Evolutionary conservation across 2,888 invertebrate species (phyloP), one percentile per base, ranked within the genome.

Genomic region (Agriopis leucophaearia): DNA sequence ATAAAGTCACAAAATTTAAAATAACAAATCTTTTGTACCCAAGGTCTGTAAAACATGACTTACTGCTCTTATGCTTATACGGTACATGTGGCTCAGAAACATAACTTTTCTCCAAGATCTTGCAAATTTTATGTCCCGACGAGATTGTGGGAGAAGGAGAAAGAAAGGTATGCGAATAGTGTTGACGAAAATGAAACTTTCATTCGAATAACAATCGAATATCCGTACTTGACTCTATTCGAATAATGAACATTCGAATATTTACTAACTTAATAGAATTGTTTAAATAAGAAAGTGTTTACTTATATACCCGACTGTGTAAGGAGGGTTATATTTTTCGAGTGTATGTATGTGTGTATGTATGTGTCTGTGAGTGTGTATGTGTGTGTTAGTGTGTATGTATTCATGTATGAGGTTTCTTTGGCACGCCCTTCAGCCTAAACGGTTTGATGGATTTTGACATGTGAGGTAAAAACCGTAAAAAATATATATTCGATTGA

Each of bases 91-190:
- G 58, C 61, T 44, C 55, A 35, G 54, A 66, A 78, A 78, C 82
- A 81, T 83, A 81, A 83, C 82, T 81, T 80, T 69, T 69, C 78
- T 73, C 70, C 67, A 75, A 78, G 76, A 72, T 78, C 78, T 83
- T 84, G 85, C 84, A 85, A 85, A 84, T 85, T 84, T 85, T 82
- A 84, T 85, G 78, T 74, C 64, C 58, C 69, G 71, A 62, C 74
- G 78, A 79, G 80, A 81, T 81, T 81, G 81, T 75, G 78, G 73
- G 71, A 47, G 57, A 56, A 57, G 6, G 51, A 42, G 60, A 54
- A 60, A 48, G 57, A 35, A 60, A 48, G 57, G 38, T 48, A 18
- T 27, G 40, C 38, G 10, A 40, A 58, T 50, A 50, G 50, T 10
- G 27, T 27, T 59, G 59, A 2, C 10, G 0, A 8, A 13, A 8